phyloP scores from a whole-genome alignment of 1,140 invertebrate genomes.

The Lordiphosa mommai region DNA sequence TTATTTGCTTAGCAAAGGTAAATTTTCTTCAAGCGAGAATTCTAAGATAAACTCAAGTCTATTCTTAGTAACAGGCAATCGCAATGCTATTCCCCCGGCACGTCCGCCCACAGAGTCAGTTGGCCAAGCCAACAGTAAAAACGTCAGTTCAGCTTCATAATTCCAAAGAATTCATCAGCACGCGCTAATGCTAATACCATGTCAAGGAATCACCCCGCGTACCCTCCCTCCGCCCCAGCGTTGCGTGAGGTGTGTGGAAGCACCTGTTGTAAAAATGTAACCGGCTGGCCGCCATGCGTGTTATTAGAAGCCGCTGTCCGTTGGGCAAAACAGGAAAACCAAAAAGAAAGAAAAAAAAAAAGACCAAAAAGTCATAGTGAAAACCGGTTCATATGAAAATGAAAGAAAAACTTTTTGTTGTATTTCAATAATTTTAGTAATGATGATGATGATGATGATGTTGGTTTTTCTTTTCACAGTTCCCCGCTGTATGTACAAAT shows the following conservation, averaged over 20 bases:
- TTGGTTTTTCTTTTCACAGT: constrained; percentile 51
- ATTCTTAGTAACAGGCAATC: constrained; percentile 23
- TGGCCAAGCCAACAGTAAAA: constrained; percentile 11
- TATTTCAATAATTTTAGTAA: constrained; percentile 4
- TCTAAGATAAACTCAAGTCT: background rate
- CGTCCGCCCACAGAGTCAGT: constrained; percentile 26
- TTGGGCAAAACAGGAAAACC: constrained; percentile 34
- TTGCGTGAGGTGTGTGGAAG: constrained; percentile 26
- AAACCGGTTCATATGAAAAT: constrained; percentile 65
- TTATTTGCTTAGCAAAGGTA: no score
- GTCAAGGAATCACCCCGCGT: background rate
- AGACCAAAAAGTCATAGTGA: constrained; percentile 16
- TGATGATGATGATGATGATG: constrained; percentile 19
- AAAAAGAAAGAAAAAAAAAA: constrained; percentile 26
- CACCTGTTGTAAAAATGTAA: constrained; percentile 57
- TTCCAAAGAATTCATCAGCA: constrained; percentile 70
- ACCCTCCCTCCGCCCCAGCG: background rate
- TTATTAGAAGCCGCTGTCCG: constrained; percentile 54
- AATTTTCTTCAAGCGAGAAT: background rate
- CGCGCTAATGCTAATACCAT: constrained; percentile 57
- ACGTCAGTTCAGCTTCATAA: constrained; percentile 7
- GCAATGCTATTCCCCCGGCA: background rate
- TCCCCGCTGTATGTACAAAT: constrained; percentile 55
- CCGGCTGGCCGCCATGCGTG: constrained; percentile 48
- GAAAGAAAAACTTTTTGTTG: constrained; percentile 59